Evolutionary conservation across 2,888 invertebrate species (phyloP).

Genomic region (Agapostemon virescens): DNA sequence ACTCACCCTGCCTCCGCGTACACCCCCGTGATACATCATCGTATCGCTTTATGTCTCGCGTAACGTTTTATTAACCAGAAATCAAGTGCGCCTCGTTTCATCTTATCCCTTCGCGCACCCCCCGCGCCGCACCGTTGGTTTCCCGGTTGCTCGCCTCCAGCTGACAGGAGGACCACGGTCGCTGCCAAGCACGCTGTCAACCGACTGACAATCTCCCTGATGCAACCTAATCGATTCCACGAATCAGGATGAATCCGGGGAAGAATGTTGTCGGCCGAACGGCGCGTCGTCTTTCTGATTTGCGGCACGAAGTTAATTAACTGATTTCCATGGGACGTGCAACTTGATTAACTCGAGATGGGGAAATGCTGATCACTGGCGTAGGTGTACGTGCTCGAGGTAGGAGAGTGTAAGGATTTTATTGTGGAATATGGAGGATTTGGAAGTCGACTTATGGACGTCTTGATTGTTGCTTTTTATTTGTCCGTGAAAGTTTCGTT

Average conservation of each 20-base stretch:
- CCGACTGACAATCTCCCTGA: not conserved
- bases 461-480: no score
- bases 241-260: not conserved
- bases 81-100: conserved; percentile 65
- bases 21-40: conserved; percentile 69
- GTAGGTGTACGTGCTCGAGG: not conserved
- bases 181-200: not conserved
- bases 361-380: not conserved
- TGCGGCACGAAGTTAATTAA: not conserved
- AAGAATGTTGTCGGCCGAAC: not conserved
- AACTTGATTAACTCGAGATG: not conserved
- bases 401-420: not conserved
- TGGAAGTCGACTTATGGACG: not conserved
- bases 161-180: not conserved
- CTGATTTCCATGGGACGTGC: not conserved
- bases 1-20: conserved; percentile 36
- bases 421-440: not conserved
- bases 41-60: conserved; percentile 73
- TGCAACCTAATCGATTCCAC: not conserved
- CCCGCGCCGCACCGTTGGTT: not conserved
- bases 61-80: conserved; percentile 76
- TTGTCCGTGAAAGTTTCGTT: no score
- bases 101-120: not conserved
- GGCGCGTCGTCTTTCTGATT: not conserved
- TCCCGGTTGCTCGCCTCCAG: not conserved